Conservation (phyloP, 2,888 invertebrate species). For the Dioctria rufipes region DNA sequence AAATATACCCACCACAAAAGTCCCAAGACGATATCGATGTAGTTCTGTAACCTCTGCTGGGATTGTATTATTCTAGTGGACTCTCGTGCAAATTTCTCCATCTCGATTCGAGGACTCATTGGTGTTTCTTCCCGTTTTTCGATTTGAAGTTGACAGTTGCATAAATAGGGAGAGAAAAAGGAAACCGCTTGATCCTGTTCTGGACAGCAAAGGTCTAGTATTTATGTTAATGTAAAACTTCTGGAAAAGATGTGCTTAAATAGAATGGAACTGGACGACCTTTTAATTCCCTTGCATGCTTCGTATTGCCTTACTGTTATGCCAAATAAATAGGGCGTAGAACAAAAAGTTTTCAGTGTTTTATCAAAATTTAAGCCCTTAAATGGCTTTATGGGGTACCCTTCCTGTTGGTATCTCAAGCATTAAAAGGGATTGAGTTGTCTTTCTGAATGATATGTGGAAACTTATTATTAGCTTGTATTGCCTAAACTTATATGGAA, state of each 20-base stretch:
- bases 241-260: constrained; percentile 25
- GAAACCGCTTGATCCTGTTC: constrained; percentile 37
- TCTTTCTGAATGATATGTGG: background rate
- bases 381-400: background rate
- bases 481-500: background rate
- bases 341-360: background rate
- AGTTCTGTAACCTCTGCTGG: constrained; percentile 9
- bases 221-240: constrained; percentile 41
- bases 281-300: constrained; percentile 4
- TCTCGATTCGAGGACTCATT: constrained; percentile 9
- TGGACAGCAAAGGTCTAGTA: constrained; percentile 20
- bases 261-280: constrained; percentile 32
- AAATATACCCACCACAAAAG: constrained; percentile 14
- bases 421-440: background rate
- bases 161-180: constrained; percentile 13
- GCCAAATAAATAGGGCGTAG: background rate
- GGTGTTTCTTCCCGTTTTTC: constrained; percentile 9
- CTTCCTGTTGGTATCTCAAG: background rate
- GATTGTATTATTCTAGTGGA: constrained; percentile 38
- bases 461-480: background rate
- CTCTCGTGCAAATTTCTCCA: constrained; percentile 19
- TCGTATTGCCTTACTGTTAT: background rate
- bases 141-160: background rate
- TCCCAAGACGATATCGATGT: constrained; percentile 13
- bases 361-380: constrained; percentile 40